Conservation (phyloP, 1,140 invertebrate genomes). For the Vanessa tameamea region DNA sequence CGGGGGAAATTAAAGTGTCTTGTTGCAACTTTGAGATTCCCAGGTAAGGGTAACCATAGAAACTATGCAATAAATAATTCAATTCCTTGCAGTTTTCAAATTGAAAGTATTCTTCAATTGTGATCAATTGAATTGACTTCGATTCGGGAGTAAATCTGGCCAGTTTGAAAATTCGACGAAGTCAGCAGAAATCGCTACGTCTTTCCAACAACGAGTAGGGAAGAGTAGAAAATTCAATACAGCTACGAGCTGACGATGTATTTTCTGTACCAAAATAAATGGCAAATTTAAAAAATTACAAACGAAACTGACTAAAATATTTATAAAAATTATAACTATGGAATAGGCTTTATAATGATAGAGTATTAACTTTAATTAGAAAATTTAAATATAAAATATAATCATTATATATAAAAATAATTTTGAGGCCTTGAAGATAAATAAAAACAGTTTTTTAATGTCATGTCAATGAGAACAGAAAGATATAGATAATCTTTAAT, state of each 20-base stretch:
- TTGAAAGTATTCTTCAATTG: conserved; percentile 51
- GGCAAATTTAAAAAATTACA: too few relatives aligned
- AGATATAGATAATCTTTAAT: too few relatives aligned
- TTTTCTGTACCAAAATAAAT: background rate
- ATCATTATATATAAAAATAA: too few relatives aligned
- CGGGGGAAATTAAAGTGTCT: conserved; percentile 78
- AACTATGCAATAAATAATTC: conserved; percentile 66
- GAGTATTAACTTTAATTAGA: too few relatives aligned
- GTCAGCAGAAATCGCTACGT: conserved; percentile 12
- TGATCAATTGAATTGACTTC: conserved; percentile 40
- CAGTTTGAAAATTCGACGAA: conserved; percentile 21
- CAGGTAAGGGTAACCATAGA: conserved; percentile 59
- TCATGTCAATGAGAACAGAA: too few relatives aligned
- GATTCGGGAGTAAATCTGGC: conserved; percentile 23
- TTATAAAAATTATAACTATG: too few relatives aligned
- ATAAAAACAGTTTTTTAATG: too few relatives aligned
- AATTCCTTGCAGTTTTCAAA: conserved; percentile 55
- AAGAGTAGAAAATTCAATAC: conserved; percentile 23
- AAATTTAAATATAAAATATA: too few relatives aligned
- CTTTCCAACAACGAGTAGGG: background rate
- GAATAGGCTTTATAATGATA: too few relatives aligned
- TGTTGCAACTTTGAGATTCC: conserved; percentile 73
- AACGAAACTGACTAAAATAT: too few relatives aligned
- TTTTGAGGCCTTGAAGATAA: too few relatives aligned
- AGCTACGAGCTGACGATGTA: background rate